phyloP scores from a whole-genome alignment of 53 echinoderm and acorn worm species.

The Henricia sp. region DNA sequence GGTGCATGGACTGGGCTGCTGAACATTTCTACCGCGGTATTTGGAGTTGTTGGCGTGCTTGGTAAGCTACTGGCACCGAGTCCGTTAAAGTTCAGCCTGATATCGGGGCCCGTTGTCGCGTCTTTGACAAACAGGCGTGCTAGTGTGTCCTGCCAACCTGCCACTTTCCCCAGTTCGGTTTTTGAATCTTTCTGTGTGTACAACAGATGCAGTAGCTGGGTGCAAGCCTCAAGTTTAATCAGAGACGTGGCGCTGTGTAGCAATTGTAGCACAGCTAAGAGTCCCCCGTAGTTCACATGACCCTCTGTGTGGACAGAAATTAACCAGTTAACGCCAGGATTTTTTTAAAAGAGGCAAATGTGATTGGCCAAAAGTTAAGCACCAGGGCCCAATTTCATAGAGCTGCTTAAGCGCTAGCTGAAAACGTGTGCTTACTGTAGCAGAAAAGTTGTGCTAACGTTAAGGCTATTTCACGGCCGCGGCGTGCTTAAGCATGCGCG shows the following conservation, averaged over 20 bases:
- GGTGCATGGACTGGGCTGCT: not conserved
- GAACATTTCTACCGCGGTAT: not conserved
- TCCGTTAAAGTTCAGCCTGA: constrained; percentile 28
- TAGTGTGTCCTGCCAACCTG: constrained; percentile 95
- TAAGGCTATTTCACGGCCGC: no score
- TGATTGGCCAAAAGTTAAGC: no score
- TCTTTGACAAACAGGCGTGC: constrained; percentile 61
- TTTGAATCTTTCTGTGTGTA: constrained; percentile 75
- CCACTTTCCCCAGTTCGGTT: constrained; percentile 76
- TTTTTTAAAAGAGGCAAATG: no score
- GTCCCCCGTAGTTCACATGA: constrained; percentile 79
- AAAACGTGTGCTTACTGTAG: no score
- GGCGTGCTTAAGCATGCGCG: no score
- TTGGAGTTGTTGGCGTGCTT: constrained; percentile 7
- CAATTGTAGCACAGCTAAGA: constrained; percentile 83
- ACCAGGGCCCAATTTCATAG: no score
- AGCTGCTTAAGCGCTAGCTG: no score
- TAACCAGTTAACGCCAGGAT: no score
- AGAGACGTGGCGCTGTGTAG: constrained; percentile 74
- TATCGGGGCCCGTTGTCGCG: constrained; percentile 15
- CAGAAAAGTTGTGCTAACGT: no score
- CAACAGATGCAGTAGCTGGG: constrained; percentile 86
- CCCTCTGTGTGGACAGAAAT: constrained; percentile 62
- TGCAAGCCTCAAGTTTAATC: constrained; percentile 89
- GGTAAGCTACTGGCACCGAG: constrained; percentile 30